A percentile compares a stretch with the other conserved stretches of the same genome.
phyloP scores from a whole-genome alignment of 2,888 invertebrate species.

The Hyles lineata region DNA sequence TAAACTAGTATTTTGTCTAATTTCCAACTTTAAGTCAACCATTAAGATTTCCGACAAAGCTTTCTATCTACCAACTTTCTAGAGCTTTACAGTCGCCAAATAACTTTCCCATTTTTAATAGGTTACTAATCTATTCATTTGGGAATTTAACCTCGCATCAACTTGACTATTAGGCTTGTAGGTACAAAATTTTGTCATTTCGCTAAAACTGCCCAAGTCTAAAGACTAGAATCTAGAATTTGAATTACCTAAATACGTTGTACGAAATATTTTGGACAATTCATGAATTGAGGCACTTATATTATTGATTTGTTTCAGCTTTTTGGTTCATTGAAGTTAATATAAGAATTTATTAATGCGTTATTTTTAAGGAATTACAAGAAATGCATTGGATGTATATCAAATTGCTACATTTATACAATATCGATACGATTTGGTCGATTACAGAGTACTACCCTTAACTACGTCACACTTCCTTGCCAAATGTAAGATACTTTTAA shows the following conservation, averaged over 20 bases:
- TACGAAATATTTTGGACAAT: constrained; percentile 8
- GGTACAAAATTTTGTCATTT: neutral
- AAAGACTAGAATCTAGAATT: constrained; percentile 8
- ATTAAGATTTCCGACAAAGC: no score
- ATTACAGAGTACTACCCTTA: no score
- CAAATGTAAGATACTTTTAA: no score
- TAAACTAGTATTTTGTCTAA: no score
- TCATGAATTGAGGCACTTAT: constrained; percentile 20
- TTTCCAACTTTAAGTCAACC: no score
- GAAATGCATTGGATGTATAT: neutral
- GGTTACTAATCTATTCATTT: no score
- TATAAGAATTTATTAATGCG: neutral
- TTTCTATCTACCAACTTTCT: no score
- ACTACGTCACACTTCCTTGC: no score
- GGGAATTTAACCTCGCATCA: neutral
- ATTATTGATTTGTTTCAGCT: neutral
- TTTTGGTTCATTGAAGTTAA: neutral
- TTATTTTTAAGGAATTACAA: neutral
- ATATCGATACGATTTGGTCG: neutral
- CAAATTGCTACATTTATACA: neutral
- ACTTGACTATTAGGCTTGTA: neutral
- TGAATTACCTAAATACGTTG: neutral
- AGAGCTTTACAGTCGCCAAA: no score
- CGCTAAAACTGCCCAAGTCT: neutral
- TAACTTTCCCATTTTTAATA: no score